Evolutionary conservation across 2,113 vertebrate genomes (phyloP), one percentile per base, ranked within the genome.

Genomic region (Trichomycterus rosablanca): DNA sequence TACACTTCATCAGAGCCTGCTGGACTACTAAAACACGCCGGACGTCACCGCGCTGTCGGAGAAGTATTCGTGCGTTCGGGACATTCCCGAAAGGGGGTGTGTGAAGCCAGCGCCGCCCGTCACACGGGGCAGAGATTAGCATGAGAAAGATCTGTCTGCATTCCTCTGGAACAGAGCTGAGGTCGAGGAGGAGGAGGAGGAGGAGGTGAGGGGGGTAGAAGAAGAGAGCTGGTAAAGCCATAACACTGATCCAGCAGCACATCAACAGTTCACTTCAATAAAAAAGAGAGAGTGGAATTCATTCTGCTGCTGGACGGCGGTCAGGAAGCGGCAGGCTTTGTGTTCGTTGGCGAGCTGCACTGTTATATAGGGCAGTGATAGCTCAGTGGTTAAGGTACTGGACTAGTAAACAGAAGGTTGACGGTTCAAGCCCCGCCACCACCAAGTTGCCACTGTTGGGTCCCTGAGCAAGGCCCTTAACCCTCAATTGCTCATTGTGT

Each of bases 261-360:
- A 73, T 54, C 64, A 55, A 52, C 39, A 63, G 53, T 70, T 56
- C 66, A 71, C 64, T n/a, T n/a, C n/a, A n/a, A n/a, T n/a, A n/a
- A n/a, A n/a, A n/a, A n/a, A n/a, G n/a, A n/a, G n/a, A n/a, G n/a
- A n/a, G 14, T 67, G 50, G 54, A 51, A 66, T 68, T 67, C 51
- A 46, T 55, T 42, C 43, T 62, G 52, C 46, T 14, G 19, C 54
- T 58, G 26, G 16, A 45, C 8, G n/a, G 28, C 4, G 2, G 24
- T 32, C 28, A 63, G 19, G 40, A 50, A 43, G 24, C 34, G 56
- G 53, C 11, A 10, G 24, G 35, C 42, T 71, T 34, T 71, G 53
- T 68, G 46, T 49, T 35, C 30, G 62, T 63, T 63, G 55, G 46
- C 58, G 14, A 35, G 14, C 34, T 4, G 9, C 34, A 35, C 34